Evolutionary conservation across 2,797 vertebrate species (phyloP), one percentile per base, ranked within the genome.

Genomic region (Artibeus lituratus): DNA sequence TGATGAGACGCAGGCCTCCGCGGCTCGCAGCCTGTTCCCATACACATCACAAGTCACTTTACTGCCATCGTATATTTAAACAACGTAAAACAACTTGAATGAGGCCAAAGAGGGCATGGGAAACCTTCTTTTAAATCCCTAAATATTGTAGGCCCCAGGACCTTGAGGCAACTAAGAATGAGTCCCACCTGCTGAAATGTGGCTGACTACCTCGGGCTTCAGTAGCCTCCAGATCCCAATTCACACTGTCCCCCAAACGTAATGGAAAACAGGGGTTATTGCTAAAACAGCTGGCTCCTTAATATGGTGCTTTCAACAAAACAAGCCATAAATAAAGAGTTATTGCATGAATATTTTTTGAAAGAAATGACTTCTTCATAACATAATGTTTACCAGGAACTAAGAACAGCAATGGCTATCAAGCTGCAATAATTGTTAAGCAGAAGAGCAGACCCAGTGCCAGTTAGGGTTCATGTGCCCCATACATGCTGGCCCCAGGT

Each of bases 101-200:
- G 44, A 95, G 92, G 57, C 80, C 94, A 91, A 32, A 78, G 95
- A 94, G 81, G 1, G 1, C 93, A 53, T 47, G 49, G n/a, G 76
- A 94, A 90, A 90, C 88, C 67, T 85, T 59, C n/a, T 37, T 90
- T 19, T n/a, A 77, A 92, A 90, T 53, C 80, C 73, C 76, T 92
- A 6, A 44, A 81, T 92, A 83, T 51, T 39, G 87, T 59, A 19
- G 26, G 24, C 26, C 47, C 93, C 29, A 76, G 37, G n/a, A 90
- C 57, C 72, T 14, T 72, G 62, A 37, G 10, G 57, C 22, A 10
- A 18, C 57, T 57, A 55, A 65, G 42, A 96, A 90, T 14, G 26
- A 11, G 29, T 21, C n/a, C 55, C 24, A 94, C 47, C 47, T 89
- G 74, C 12, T 47, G 29, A 80, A 82, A 67, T 55, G 35, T 37